Evolutionary conservation across 2,113 vertebrate species (phyloP).

Genomic region (Alaudala cheleensis): DNA sequence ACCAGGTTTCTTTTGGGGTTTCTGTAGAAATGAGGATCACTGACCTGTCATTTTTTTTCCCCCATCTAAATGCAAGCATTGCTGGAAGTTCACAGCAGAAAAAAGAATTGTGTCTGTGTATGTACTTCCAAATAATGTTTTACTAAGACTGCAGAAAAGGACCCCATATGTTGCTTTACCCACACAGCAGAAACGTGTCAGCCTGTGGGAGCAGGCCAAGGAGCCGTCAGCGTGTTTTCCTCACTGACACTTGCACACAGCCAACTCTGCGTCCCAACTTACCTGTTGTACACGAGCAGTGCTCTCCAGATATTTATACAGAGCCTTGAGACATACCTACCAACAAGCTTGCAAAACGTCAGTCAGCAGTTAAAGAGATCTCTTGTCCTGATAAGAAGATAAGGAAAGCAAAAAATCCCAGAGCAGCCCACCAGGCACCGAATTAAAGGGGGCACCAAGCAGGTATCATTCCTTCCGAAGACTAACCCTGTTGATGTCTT

Average conservation of each 20-base stretch:
- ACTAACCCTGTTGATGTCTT: not conserved
- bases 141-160: not conserved
- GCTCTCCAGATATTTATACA: not conserved
- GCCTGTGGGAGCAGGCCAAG: not conserved
- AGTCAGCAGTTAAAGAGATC: not conserved
- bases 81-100: not conserved
- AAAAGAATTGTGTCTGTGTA: not conserved
- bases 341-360: not conserved
- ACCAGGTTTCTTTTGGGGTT: not conserved
- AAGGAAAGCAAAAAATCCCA: not conserved
- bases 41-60: not conserved
- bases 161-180: not conserved
- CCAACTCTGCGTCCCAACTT: not conserved
- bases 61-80: not conserved
- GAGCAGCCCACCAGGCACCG: not conserved
- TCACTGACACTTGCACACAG: not conserved
- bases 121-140: not conserved
- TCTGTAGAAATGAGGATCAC: not conserved
- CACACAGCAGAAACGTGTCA: not conserved
- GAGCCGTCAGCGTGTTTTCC: not conserved
- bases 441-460: not conserved
- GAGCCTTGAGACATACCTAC: not conserved
- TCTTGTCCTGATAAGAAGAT: not conserved
- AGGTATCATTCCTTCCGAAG: not conserved
- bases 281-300: not conserved